Base-by-base conservation (phyloP, 1,140 invertebrate genomes). In the Lepidotrigona ventralis region DNA sequence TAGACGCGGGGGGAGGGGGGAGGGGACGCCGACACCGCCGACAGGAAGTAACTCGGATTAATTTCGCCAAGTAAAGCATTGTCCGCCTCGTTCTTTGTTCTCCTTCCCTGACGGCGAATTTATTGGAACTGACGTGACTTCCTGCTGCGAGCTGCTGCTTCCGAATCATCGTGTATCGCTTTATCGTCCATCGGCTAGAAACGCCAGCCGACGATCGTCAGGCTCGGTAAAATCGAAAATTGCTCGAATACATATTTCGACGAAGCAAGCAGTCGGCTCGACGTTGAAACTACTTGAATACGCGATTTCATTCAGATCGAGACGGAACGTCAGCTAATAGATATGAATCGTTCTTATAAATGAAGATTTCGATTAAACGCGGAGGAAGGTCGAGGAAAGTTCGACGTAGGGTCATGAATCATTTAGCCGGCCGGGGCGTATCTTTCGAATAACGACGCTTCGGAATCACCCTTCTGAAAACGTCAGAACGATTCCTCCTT, bases 401-500 rank as follows among this genome's bases (percentile, higher is more conserved):
- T 53, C 17, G 14, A 33, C 68, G 51, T 21, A 64, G 81, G 53
- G 78, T 83, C 80, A 87, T 88, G 87, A 88, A 88, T 88, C 85
- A 88, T 87, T 87, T 88, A 88, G 78, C 53, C 14, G 6, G 54
- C 26, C 60, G 15, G 26, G 29, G 56, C 76, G n/a, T 63, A 71
- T 84, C n/a, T 79, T 79, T 64, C 60, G 23, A 87, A 88, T 81
- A 84, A 88, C 85, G 80, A 86, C 84, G 86, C 85, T 77, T 69
- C 56, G 71, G 70, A 76, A 82, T 68, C 81, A 90, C 87, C 87
- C 89, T 89, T 87, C 81, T 81, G 84, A 83, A 90, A 88, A 88
- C 79, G 89, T 90, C 87, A 83, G 76, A 81, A 88, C 83, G 87
- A 90, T 79, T 89, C 83, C 64, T 60, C 83, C 64, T 60, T 53